Percentiles rank a stretch among this genome's conserved stretches.
Conservation (phyloP, 2,888 invertebrate genomes). For the Netelia inedita region DNA sequence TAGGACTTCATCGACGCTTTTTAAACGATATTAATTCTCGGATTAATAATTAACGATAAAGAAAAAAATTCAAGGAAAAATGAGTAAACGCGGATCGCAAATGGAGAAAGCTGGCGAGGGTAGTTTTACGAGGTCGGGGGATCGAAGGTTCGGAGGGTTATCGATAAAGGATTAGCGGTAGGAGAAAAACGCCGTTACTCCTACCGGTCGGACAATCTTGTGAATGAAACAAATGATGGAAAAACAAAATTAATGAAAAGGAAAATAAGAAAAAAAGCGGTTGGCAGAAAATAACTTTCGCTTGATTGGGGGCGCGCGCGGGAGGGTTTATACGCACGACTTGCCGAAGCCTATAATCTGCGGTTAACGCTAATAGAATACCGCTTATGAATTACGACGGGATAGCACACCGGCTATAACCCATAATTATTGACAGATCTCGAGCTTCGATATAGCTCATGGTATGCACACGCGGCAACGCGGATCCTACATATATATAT, state of each 20-base stretch:
- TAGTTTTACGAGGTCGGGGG: neutral
- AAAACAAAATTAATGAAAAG: conserved; percentile 2
- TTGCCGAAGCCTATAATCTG: conserved; percentile 75
- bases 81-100: conserved; percentile 3
- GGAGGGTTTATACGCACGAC: conserved; percentile 69
- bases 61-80: neutral
- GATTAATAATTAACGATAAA: conserved; percentile 50
- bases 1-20: neutral
- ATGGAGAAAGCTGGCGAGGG: neutral
- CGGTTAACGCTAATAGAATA: conserved; percentile 80
- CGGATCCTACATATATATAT: conserved; percentile 5
- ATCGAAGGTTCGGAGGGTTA: conserved; percentile 49
- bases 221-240: conserved; percentile 33
- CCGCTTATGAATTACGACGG: conserved; percentile 78
- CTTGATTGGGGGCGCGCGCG: conserved; percentile 60
- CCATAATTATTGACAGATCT: conserved; percentile 79
- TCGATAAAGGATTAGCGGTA: conserved; percentile 51
- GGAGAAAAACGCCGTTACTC: conserved; percentile 16
- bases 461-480: conserved; percentile 48
- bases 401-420: conserved; percentile 69
- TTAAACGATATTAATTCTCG: neutral
- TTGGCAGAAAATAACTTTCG: conserved; percentile 50
- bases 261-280: neutral
- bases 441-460: conserved; percentile 71
- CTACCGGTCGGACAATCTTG: conserved; percentile 29